Evolutionary conservation across 2,797 vertebrate species (phyloP).

Genomic region (Sphenopsis melanotis): DNA sequence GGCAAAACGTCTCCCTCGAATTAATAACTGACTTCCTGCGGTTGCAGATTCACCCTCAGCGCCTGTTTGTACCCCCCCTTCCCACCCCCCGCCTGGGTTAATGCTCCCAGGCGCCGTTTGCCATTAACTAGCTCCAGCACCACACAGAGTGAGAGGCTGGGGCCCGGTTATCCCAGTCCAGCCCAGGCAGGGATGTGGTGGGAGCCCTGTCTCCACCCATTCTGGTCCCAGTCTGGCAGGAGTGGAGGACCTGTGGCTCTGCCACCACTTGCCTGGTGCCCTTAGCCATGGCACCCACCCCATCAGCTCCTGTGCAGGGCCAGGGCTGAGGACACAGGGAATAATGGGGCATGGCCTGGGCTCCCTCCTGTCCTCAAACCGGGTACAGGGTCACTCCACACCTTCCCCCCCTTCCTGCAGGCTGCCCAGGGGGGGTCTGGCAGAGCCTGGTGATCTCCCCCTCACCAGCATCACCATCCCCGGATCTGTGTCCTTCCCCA

Average conservation of each 20-base stretch:
- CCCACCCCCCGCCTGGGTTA: not conserved
- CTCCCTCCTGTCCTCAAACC: rapidly evolving
- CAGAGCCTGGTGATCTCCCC: not conserved
- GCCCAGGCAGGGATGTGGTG: not conserved
- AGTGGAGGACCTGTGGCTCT: not conserved
- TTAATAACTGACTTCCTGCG: conserved; percentile 71
- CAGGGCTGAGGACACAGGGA: not conserved
- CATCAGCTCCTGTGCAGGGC: not conserved
- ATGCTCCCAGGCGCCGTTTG: not conserved
- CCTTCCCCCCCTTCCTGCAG: not conserved
- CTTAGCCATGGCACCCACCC: not conserved
- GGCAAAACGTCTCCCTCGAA: conserved; percentile 42
- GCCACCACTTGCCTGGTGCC: rapidly evolving
- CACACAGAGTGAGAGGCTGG: not conserved
- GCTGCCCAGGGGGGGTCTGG: rapidly evolving
- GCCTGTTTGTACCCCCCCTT: not conserved
- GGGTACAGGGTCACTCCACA: not conserved
- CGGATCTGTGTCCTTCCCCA: not conserved
- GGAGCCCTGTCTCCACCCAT: not conserved
- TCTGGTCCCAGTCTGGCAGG: not conserved
- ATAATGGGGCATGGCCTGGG: not conserved
- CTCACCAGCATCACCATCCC: rapidly evolving
- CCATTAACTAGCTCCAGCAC: conserved; percentile 13
- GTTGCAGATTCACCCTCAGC: conserved; percentile 54
- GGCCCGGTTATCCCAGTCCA: not conserved